Base-by-base conservation (phyloP, 2,888 invertebrate species). In the Globia sparganii region DNA sequence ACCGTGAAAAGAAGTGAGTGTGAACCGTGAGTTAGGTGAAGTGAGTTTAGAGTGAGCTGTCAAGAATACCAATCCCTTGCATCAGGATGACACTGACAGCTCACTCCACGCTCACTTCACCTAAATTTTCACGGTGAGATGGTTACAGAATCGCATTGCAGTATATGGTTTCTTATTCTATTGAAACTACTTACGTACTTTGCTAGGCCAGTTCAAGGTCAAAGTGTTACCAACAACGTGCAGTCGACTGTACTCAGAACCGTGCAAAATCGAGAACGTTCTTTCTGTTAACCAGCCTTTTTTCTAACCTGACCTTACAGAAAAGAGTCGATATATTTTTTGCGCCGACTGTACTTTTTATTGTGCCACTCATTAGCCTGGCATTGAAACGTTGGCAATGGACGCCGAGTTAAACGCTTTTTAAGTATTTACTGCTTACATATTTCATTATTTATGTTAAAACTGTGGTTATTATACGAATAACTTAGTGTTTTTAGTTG, bases 361-460 rank as follows among this genome's bases (percentile, higher is more conserved):
- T 78, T 74, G 77, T 78, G 49, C 46, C 77, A 53, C 72, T 80
- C 76, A 80, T 87, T 81, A 84, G 73, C 68, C 6, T 80, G 82
- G 72, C 88, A 87, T 88, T 88, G 86, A 80, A 72, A 69, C n/a
- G 68, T 64, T 83, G 81, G 84, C 83, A 84, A 86, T 88, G 89
- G 75, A 61, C 67, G 62, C 31, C 66, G 21, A 72, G 21, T 77
- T 77, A 76, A 87, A 80, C 37, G 74, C 56, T 81, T 88, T 85
- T 83, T 65, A 87, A 85, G 67, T 80, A 75, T 85, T 85, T 69
- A 80, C 40, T 69, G 28, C 31, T 68, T 80, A 37, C 75, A 59
- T 72, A 49, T 64, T 61, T 58, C 62, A 46, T 65, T 82, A 61
- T 49, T 71, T 70, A 84, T 67, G 66, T 74, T 74, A 67, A 70